Evolutionary conservation across 2,888 invertebrate species (phyloP).

Genomic region (Leptinotarsa juncta): DNA sequence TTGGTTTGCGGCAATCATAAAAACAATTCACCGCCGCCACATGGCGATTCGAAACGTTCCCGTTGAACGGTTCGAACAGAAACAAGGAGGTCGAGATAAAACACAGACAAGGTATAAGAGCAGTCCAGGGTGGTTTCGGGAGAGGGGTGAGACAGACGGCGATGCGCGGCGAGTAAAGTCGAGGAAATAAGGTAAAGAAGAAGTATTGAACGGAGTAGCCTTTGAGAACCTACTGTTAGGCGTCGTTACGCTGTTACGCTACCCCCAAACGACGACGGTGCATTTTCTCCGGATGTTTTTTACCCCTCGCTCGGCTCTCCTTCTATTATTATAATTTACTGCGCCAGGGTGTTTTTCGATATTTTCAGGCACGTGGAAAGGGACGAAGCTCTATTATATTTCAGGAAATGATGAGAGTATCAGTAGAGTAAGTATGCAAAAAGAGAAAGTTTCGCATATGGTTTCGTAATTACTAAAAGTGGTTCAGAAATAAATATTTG

Average conservation of each 20-base stretch:
- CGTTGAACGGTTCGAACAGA: neutral
- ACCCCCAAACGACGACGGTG: conserved; percentile 32
- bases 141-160: conserved; percentile 17
- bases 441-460: too few relatives aligned
- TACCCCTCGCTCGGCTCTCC: conserved; percentile 5
- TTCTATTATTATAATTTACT: conserved; percentile 3
- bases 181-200: conserved; percentile 61
- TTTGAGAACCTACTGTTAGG: conserved; percentile 43
- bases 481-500: too few relatives aligned
- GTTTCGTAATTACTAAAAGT: too few relatives aligned
- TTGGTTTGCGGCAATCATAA: neutral
- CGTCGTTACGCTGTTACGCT: conserved; percentile 31
- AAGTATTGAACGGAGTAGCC: conserved; percentile 62
- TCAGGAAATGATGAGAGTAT: neutral
- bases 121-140: conserved; percentile 16
- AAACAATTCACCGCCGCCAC: neutral
- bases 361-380: conserved; percentile 11
- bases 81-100: conserved; percentile 7
- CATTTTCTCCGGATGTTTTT: conserved; percentile 27
- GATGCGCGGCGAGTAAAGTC: conserved; percentile 47
- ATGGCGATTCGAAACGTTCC: neutral
- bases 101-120: conserved; percentile 15
- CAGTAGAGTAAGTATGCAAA: neutral
- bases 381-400: neutral
- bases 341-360: conserved; percentile 16